Base-by-base conservation (phyloP, 2,113 vertebrate genomes). In the Albula goreensis region DNA sequence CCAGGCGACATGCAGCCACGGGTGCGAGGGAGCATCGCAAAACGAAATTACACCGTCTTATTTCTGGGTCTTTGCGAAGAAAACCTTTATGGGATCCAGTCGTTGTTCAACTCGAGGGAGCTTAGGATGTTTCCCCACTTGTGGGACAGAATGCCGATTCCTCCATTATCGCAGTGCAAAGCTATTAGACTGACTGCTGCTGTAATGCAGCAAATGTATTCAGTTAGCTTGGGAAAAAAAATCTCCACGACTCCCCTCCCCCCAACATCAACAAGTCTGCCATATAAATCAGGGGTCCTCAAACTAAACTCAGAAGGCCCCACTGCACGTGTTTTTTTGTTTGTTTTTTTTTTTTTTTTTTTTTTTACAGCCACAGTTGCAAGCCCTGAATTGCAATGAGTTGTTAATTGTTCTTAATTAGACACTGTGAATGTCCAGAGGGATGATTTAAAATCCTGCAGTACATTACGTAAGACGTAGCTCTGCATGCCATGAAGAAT, bases 21-120 rank as follows among this genome's bases (percentile, higher is more conserved):
- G 78, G 70, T 74, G 22, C 25, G 31, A 74, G 70, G 78, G 78
- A 79, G 78, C 78, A 79, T 79, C 17, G 50, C 78, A 79, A 50
- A 79, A 50, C 41, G 4, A 79, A 79, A 79, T 79, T 15, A 79
- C 41, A 2, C 4, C 15, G 5, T 79, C 49, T 48, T 50, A 79
- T 48, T 79, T 79, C 78, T 10, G 41, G 48, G 3, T 12, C 48
- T 50, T 50, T 50, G 49, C 78, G 31, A 49, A 48, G 41, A 10
- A 48, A 12, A 41, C 78, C 50, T 79, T 50, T 74, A 74, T 74
- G 31, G 70, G 70, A 79, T 7, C 41, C 11, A 17, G 10, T 4
- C 15, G 78, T 25, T 79, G 78, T 79, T 17, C 50, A 79, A 79
- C 78, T 79, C 78, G 5, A 13, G 78, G 48, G 78, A 79, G 78